These are phyloP conservation scores for Epinotia demarniana DNA, from an alignment of 2,888 invertebrate genomes.

Conservation along the genomic window DNA sequence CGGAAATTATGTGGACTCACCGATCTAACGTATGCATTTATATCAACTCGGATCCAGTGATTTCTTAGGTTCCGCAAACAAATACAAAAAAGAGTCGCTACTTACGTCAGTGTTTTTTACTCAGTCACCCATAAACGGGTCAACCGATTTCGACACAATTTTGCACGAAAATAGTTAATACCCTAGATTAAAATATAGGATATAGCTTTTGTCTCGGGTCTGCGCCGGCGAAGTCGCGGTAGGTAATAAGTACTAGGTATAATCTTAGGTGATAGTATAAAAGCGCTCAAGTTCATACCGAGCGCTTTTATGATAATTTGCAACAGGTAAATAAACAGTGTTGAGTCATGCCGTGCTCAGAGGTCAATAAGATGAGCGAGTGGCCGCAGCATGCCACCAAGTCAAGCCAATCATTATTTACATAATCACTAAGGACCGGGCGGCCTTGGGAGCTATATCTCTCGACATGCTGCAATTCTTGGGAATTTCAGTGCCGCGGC, in stretches of 20 bases:
- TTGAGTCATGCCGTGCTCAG: slow-evolving; percentile 51
- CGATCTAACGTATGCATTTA: too few species aligned
- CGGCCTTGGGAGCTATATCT: slow-evolving; percentile 64
- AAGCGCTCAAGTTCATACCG: background rate
- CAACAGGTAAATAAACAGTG: slow-evolving; percentile 38
- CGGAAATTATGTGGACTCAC: too few species aligned
- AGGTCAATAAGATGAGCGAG: slow-evolving; percentile 53
- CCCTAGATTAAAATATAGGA: too few species aligned
- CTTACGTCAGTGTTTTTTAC: too few species aligned
- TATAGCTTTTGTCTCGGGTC: too few species aligned
- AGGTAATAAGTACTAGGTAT: background rate
- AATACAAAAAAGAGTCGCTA: background rate
- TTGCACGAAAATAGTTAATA: too few species aligned
- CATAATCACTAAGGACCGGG: slow-evolving; percentile 72
- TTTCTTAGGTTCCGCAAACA: background rate
- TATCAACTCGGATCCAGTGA: background rate
- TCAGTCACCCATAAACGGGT: too few species aligned
- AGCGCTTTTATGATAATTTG: slow-evolving; percentile 34
- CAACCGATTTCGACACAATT: too few species aligned
- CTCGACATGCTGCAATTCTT: slow-evolving; percentile 10
- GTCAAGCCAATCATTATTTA: slow-evolving; percentile 69
- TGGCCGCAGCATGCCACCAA: slow-evolving; percentile 50
- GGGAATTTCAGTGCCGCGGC: background rate
- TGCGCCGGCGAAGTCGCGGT: too few species aligned
- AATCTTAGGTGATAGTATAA: slow-evolving; percentile 6